Evolutionary conservation across 30 jellyfish, hydroid and myxozoan genomes (phyloP), one percentile per base, ranked within the genome.

Genomic region (Hydractinia symbiolongicarpus): DNA sequence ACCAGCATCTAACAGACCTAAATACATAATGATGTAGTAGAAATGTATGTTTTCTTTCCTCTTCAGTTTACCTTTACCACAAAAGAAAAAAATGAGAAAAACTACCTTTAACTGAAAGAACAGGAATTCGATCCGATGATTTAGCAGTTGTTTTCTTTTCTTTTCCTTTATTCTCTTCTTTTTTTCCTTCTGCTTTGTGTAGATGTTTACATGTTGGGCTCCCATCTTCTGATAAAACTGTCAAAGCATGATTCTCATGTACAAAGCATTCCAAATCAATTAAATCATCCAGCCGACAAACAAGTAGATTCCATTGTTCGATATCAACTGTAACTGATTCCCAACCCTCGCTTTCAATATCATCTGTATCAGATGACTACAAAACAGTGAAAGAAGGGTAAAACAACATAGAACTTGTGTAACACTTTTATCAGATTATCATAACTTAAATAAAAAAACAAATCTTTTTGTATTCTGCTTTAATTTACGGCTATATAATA

Each of bases 1-100:
- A 5, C 95, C 96, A 11, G 84, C 92, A 54, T 75, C 87, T 53
- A 82, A 53, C 14, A 93, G 58, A 4, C 88, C 98, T 93, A 66
- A 76, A 60, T 14, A 30, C 44, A 2, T 30, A 30, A 30, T 58
- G 19, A 64, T 51, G 8, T n/a, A 64, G 19, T 6, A n/a, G 52
- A 64, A 13, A 58, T 11, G 15, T 58, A 58, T 58, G 15, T 11
- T 13, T 58, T 58, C 19, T 58, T 58, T n/a, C 74, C 19, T 6
- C 19, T 30, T 30, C 44, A 30, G 44, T 30, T 30, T 30, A 30
- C 44, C 44, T 30, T 30, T 30, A 30, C 44, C 2, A 2, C 40
- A 13, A 64, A 64, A 51, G 69, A 13, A 16, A 11, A 11, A 58
- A 58, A 58, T 30, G 69, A 16, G 19, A 58, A 58, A 13, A 44